Evolutionary conservation across 1,140 invertebrate species (phyloP).

Genomic region (Pararge aegeria): DNA sequence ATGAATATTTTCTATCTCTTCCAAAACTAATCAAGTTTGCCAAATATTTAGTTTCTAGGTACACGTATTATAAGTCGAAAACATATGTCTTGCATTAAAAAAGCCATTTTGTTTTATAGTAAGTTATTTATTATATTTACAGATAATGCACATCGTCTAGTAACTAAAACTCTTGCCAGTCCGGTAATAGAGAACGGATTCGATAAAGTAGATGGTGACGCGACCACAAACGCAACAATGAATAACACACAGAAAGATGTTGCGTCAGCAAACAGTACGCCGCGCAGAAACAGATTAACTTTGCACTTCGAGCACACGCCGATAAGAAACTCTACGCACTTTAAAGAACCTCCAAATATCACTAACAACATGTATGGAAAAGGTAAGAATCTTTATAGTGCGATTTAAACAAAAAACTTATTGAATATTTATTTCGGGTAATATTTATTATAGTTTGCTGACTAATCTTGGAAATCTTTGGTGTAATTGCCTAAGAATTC

Average conservation of each 20-base stretch:
- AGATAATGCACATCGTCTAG: conserved; percentile 75
- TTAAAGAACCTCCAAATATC: conserved; percentile 82
- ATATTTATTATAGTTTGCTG: not conserved
- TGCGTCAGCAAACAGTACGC: conserved; percentile 66
- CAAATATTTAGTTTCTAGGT: no score
- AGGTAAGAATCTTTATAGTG: conserved; percentile 39
- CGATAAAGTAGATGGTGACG: conserved; percentile 61
- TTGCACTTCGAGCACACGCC: conserved; percentile 81
- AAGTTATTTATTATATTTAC: conserved; percentile 3
- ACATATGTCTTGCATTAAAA: no score
- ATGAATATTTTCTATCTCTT: no score
- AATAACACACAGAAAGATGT: conserved; percentile 55
- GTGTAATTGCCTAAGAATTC: no score
- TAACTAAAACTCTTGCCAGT: conserved; percentile 66
- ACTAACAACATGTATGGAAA: conserved; percentile 59
- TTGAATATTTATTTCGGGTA: conserved; percentile 7
- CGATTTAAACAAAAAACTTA: conserved; percentile 9
- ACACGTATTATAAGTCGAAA: no score
- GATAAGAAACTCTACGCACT: conserved; percentile 80
- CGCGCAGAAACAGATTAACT: conserved; percentile 75
- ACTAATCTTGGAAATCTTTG: no score
- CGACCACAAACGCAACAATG: conserved; percentile 35
- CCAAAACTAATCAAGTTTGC: no score
- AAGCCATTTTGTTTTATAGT: no score
- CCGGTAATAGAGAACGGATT: conserved; percentile 61